Base-by-base conservation (phyloP, 1,140 invertebrate genomes). In the Holotrichia oblita region DNA sequence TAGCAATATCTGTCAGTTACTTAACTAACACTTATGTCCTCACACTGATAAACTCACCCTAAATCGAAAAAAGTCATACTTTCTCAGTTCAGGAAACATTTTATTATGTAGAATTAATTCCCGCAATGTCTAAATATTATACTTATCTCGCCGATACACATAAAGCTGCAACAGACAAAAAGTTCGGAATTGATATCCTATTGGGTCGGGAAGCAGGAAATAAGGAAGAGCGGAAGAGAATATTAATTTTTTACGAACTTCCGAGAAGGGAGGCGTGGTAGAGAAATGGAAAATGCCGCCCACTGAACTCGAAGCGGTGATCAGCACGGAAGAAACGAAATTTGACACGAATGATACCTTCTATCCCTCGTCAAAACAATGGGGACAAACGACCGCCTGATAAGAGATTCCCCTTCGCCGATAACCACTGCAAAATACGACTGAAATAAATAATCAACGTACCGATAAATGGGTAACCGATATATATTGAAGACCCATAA, bases 401-500 rank as follows among this genome's bases (percentile, higher is more conserved):
- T 55, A 55, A 55, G 48, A 17, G 48, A 55, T 14, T 17, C n/a
- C 48, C 48, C 48, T 55, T 55, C 17, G 14, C 17, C 48, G 48
- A 55, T 55, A 55, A 55, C 48, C 48, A 17, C 14, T 14, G 48
- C 14, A 55, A 55, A 55, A 55, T 55, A 55, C 48, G 48, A 55
- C 48, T 55, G 48, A 55, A 55, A 55, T 55, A 55, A 55, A 55
- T 55, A 55, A 55, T 55, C 48, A 55, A 55, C 48, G 48, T 55
- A 55, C 48, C 48, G 48, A 55, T 55, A 55, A 55, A 55, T 55
- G 48, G 48, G 6, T 55, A 17, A 17, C 48, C 48, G 48, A 55
- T 55, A 55, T 55, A 55, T 55, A 55, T 17, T 55, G 48, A 55
- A 17, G 6, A 55, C 48, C 48, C 17, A 55, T 55, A 55, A 55